Percentiles rank a stretch among this genome's conserved stretches.
Evolutionary conservation across 2,113 vertebrate species (phyloP).

Genomic region (Callopanchax toddi): DNA sequence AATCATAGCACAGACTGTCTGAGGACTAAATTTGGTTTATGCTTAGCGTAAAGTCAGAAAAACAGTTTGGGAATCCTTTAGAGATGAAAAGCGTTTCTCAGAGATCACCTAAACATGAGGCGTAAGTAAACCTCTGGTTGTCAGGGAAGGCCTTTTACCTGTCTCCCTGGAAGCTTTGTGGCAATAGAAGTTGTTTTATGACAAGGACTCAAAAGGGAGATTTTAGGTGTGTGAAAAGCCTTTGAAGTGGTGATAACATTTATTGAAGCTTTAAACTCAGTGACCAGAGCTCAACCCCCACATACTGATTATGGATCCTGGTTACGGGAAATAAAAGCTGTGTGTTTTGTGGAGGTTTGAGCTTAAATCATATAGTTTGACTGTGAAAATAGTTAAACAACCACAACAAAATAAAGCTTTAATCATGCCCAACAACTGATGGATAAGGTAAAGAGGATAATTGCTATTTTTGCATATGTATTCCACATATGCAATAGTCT

Average conservation of each 20-base stretch:
- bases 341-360: too few relatives aligned
- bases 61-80: conserved; percentile 31
- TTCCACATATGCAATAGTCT: not conserved
- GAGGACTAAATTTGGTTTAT: conserved; percentile 54
- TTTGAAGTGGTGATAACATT: conserved; percentile 42
- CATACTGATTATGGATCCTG: conserved; percentile 42
- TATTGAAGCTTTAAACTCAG: conserved; percentile 42
- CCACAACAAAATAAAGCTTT: not conserved
- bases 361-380: conserved; percentile 20
- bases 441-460: not conserved
- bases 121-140: conserved; percentile 21
- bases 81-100: conserved; percentile 51
- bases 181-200: conserved; percentile 37
- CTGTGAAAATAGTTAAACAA: conserved; percentile 16
- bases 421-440: conserved; percentile 11
- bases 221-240: conserved; percentile 34
- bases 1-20: conserved; percentile 33
- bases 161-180: conserved; percentile 17
- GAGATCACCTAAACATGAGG: conserved; percentile 31
- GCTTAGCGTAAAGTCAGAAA: conserved; percentile 40
- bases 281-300: conserved; percentile 36
- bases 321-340: conserved; percentile 28
- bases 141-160: conserved; percentile 13
- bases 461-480: not conserved
- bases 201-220: conserved; percentile 25